phyloP scores from a whole-genome alignment of 2,888 invertebrate genomes.

The Conchocele bisecta region DNA sequence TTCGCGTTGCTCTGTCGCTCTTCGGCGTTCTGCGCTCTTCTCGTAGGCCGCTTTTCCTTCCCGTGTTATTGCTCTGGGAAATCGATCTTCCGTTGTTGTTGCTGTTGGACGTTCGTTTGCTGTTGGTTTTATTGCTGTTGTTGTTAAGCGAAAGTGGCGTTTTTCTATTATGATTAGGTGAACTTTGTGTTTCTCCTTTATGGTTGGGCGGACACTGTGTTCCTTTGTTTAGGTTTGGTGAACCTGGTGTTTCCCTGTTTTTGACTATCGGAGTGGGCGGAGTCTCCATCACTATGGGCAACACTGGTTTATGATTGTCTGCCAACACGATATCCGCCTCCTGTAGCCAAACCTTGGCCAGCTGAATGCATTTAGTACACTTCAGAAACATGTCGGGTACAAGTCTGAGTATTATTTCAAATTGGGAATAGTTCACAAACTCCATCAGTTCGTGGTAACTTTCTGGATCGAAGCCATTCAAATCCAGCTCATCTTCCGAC shows the following conservation, averaged over 20 bases:
- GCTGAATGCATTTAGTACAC: constrained; percentile 75
- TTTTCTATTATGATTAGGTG: too few relatives aligned
- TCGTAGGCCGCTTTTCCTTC: neutral
- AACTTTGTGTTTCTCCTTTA: too few relatives aligned
- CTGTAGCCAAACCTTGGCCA: constrained; percentile 75
- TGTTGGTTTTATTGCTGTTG: neutral
- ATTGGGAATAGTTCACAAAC: constrained; percentile 63
- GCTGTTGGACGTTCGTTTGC: neutral
- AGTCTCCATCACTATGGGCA: constrained; percentile 59
- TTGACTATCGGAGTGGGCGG: constrained; percentile 39
- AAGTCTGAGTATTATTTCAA: constrained; percentile 73
- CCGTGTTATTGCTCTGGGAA: neutral
- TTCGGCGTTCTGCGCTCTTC: neutral
- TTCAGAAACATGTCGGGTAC: constrained; percentile 79
- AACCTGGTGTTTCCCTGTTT: neutral
- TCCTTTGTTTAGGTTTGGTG: too few relatives aligned
- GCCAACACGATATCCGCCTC: constrained; percentile 54
- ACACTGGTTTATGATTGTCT: too few relatives aligned
- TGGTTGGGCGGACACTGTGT: too few relatives aligned
- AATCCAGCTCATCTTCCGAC: constrained; percentile 64
- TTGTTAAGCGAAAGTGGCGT: neutral
- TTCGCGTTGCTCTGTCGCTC: too few relatives aligned
- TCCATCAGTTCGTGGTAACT: constrained; percentile 73
- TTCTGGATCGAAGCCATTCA: constrained; percentile 73
- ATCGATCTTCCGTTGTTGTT: neutral